Base-by-base conservation (phyloP, 2,113 vertebrate genomes). In the Romanogobio albipinnatus region DNA sequence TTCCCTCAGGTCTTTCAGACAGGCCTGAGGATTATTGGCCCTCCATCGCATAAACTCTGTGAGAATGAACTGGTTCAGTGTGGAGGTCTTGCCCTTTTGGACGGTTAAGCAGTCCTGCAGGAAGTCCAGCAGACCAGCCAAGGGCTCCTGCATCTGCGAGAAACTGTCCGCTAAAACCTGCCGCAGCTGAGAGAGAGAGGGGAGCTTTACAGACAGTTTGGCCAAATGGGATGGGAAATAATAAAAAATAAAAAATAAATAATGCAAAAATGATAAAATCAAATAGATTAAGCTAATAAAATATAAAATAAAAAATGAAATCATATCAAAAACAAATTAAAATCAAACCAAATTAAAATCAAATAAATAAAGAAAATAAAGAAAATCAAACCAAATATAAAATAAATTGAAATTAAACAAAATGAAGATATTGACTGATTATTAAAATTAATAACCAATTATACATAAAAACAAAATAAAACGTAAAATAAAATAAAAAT, bases 1-100 rank as follows among this genome's bases (percentile, higher is more conserved):
- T 15, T 90, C 79, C 39, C 89, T 17, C 3, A 92, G 14, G 6
- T 88, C 88, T 56, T 86, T 85, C 80, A 95, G 71, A 29, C 68
- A 86, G 80, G 92, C 92, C 91, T 91, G 86, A 7, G 92, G 91
- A 85, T 85, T 82, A 29, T 87, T 84, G 36, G 88, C 87, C 64
- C 90, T 74, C 94, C 94, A 95, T 14, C 51, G 87, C 74, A 90
- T 89, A 81, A 95, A 95, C 89, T 95, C 93, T 7, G 86, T 59
- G 24, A 95, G 89, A 76, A 95, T 64, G 2, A 92, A 88, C 61
- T 91, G 87, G 13, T 86, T 66, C 15, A 94, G 85, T 22, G 91
- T 93, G 85, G 87, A 84, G 77, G 89, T 88, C n/a, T 90, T 92
- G 70, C 90, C 85, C 86, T 90, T 94, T 86, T 93, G 92, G 88